Base-by-base conservation (phyloP, 2,113 vertebrate genomes). In the Plecturocebus donacophilus region DNA sequence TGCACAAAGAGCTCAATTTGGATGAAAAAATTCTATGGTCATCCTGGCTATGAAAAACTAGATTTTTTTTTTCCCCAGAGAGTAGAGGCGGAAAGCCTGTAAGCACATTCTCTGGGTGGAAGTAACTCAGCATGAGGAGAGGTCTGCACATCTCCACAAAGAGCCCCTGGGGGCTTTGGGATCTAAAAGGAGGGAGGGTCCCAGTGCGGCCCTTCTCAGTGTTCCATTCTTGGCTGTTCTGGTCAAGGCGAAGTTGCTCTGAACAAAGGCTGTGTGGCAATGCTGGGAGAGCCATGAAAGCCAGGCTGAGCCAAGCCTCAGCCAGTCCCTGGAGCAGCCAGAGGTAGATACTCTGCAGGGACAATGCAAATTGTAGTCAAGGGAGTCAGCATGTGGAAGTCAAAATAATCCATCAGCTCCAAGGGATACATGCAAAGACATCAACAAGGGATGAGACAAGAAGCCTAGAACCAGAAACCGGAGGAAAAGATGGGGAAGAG, bases 1-100 rank as follows among this genome's bases (percentile, higher is more conserved):
- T 90, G 32, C 85, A 75, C 40, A 66, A 90, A 91, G 42, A 90
- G 68, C 70, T 14, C n/a, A 40, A 27, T 80, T 84, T 79, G 49
- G 45, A 61, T 96, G 81, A 87, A 95, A 81, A 47, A 95, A 47
- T 61, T 17, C 6, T 66, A 52, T 8, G 14, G 45, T 87, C 32
- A 13, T 58, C 70, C 13, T 56, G 83, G 82, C 71, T 66, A 3
- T 85, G 54, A 77, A 92, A 76, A 81, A 35, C 1, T 6, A 12
- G 23, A 6, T 16, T 56, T 49, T 66, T n/a, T 45, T 30, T 35
- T 49, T 5, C 16, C 52, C 52, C 23, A 21, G 38, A 45, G 25
- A 32, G 16, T 32, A 77, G 75, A 52, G 30, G 68, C 77, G 13
- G 56, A 80, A 80, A 47, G 38, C 19, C 70, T 85, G 3, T 17